Evolutionary conservation across 2,113 vertebrate genomes (phyloP).

Genomic region (Gorsachius goisagi): DNA sequence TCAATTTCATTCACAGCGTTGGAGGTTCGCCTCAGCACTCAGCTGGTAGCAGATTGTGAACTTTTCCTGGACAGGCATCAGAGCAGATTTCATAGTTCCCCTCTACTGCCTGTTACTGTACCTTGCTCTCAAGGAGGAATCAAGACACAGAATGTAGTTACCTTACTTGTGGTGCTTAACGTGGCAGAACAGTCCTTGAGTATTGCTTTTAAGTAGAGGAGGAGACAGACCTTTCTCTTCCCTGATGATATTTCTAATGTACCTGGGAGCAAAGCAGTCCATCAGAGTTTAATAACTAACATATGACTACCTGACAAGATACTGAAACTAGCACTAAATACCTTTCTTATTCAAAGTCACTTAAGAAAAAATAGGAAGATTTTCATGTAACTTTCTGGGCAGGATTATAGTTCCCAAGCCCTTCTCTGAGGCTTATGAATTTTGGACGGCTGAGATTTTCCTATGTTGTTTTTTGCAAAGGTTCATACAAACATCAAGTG

Average conservation of each 20-base stretch:
- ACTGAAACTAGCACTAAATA: neutral
- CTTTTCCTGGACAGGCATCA: neutral
- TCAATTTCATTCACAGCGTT: neutral
- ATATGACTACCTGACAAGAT: neutral
- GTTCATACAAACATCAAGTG: conserved; percentile 38
- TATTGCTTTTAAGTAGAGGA: neutral
- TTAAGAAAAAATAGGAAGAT: neutral
- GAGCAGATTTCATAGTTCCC: neutral
- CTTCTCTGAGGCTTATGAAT: neutral
- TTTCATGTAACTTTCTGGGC: neutral
- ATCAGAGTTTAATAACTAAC: neutral
- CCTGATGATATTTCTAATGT: neutral
- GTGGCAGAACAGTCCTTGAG: neutral
- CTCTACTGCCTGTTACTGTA: neutral
- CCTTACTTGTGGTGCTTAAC: neutral
- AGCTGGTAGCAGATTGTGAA: neutral
- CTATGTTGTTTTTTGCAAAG: neutral
- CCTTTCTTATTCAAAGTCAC: neutral
- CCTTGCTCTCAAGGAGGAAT: neutral
- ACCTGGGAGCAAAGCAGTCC: neutral
- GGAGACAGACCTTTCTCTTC: neutral
- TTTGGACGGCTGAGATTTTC: conserved; percentile 1
- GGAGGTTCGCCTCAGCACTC: neutral
- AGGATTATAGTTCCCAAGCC: neutral
- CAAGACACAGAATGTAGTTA: neutral